Evolutionary conservation across 2,888 invertebrate species (phyloP).

Genomic region (Aplocera efformata): DNA sequence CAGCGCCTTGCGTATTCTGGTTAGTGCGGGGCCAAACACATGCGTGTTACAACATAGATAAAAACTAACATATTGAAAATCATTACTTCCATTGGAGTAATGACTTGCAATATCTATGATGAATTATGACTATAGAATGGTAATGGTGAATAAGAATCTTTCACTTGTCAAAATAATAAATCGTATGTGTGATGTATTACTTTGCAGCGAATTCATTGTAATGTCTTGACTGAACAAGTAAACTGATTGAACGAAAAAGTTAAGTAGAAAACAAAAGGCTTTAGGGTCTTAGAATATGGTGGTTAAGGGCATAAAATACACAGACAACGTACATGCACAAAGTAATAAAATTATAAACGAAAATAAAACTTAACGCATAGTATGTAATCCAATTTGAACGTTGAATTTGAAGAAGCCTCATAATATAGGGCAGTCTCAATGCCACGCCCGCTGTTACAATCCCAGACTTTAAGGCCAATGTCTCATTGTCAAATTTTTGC

Average conservation of each 20-base stretch:
- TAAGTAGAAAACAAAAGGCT: slow-evolving; percentile 18
- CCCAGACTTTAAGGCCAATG: slow-evolving; percentile 2
- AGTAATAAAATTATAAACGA: slow-evolving; percentile 32
- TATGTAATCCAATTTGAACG: slow-evolving; percentile 39
- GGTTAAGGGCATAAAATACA: slow-evolving; percentile 60
- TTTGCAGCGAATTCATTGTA: slow-evolving; percentile 17
- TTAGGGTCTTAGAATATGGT: slow-evolving; percentile 47
- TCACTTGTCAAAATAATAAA: slow-evolving; percentile 29
- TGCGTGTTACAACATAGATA: slow-evolving; percentile 76
- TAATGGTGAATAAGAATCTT: slow-evolving; percentile 22
- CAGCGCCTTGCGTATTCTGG: slow-evolving; percentile 98
- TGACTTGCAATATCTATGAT: slow-evolving; percentile 32
- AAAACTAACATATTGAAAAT: slow-evolving; percentile 30
- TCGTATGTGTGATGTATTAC: slow-evolving; percentile 16
- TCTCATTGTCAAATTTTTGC: too few species aligned
- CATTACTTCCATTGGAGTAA: slow-evolving; percentile 20
- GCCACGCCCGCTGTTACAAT: slow-evolving; percentile 14
- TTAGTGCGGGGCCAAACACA: slow-evolving; percentile 79
- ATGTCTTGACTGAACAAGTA: slow-evolving; percentile 16
- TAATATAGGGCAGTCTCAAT: slow-evolving; percentile 24
- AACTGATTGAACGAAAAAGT: slow-evolving; percentile 20
- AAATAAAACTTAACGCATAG: slow-evolving; percentile 19
- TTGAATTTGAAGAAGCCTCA: slow-evolving; percentile 50
- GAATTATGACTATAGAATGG: slow-evolving; percentile 28
- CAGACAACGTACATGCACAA: slow-evolving; percentile 59